A percentile compares a stretch with the other conserved stretches of the same genome.
Evolutionary conservation across 2,888 invertebrate genomes (phyloP).

Genomic region (Aelia acuminata): DNA sequence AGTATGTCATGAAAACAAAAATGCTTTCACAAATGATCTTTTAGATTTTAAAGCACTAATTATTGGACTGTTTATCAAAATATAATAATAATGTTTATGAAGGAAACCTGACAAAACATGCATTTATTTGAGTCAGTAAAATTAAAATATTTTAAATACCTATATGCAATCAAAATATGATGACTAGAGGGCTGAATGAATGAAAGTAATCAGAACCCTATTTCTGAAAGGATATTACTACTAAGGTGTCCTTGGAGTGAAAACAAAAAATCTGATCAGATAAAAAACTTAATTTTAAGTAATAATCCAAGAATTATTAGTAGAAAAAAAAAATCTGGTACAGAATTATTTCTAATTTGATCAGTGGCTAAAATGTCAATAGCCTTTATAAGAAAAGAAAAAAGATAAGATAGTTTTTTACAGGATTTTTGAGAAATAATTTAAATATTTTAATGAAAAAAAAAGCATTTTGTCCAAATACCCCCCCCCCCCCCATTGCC

Average conservation of each 20-base stretch:
- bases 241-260: slow-evolving; percentile 17
- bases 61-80: background rate
- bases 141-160: background rate
- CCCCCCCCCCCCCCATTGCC: no score
- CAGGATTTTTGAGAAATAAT: no score
- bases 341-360: background rate
- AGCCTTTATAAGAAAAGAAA: no score
- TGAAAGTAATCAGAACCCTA: background rate
- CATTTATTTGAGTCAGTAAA: background rate
- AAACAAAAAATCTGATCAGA: background rate
- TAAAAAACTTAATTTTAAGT: background rate
- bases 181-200: background rate
- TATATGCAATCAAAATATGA: background rate
- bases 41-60: background rate
- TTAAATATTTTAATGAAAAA: no score
- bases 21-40: background rate
- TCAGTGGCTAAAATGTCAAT: no score
- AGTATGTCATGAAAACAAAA: background rate
- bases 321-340: background rate
- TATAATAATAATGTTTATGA: background rate
- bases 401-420: no score
- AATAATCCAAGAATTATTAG: background rate
- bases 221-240: background rate
- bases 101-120: background rate
- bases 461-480: no score